Evolutionary conservation across 2,113 vertebrate species (phyloP), one percentile per base, ranked within the genome.

Genomic region (Ahaetulla prasina): DNA sequence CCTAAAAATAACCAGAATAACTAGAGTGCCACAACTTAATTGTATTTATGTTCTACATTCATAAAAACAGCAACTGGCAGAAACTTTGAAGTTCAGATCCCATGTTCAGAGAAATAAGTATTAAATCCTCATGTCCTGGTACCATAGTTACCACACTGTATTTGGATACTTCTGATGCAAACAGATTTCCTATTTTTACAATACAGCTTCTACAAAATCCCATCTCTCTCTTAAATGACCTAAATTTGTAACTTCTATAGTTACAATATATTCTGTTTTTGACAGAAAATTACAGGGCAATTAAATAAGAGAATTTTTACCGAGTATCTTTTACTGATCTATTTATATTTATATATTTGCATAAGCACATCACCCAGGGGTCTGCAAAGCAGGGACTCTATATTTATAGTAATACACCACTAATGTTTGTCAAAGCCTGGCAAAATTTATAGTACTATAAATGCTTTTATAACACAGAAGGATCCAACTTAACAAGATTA

Each of bases 1-100:
- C 96, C 97, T 98, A 89, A 12, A 22, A 80, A 22, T 18, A 80
- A 80, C 35, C 18, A 43, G 35, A 43, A 80, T 10, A 80, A 80
- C 20, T 22, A 39, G n/a, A 74, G 43, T 80, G 35, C 3, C 18
- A 80, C 74, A 22, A 39, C 74, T 80, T 80, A 80, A 43, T 80
- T 80, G 35, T 22, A 43, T 43, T 80, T 80, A 80, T 80, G 18
- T 22, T 22, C 6, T 80, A 80, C 74, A 43, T 43, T 39, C 74
- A 80, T 43, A 43, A 80, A 80, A 80, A 80, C 18, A 80, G 35
- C 74, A 80, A 18, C 20, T 80, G 74, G 74, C 74, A 80, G 8
- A 80, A 43, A 80, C 74, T 45, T n/a, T 47, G 12, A 50, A n/a
- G 30, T 49, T 86, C 53, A 86, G 49, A 57, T 52, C 8, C 11